A percentile compares a stretch with the other conserved stretches of the same genome.
Evolutionary conservation across 2,113 vertebrate species (phyloP).

Genomic region (Rhinichthys klamathensis): DNA sequence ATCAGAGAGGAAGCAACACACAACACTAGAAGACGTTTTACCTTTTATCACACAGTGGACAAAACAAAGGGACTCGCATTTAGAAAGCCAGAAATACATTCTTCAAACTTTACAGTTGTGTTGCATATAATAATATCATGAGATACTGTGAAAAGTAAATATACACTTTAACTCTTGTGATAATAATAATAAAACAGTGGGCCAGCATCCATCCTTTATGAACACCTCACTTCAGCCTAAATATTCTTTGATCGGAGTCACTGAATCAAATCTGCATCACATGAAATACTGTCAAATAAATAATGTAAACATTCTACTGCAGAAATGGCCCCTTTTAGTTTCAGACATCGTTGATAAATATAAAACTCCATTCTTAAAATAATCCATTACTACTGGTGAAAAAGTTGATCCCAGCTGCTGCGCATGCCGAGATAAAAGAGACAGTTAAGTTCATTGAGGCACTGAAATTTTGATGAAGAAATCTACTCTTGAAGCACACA

Average conservation of each 20-base stretch:
- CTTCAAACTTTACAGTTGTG: background rate
- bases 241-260: background rate
- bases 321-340: background rate
- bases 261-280: background rate
- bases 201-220: background rate
- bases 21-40: background rate
- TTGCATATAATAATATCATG: background rate
- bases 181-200: background rate
- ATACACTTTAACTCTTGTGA: background rate
- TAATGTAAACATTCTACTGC: constrained; percentile 31
- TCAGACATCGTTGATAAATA: background rate
- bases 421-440: background rate
- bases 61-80: background rate
- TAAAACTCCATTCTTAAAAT: background rate
- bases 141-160: constrained; percentile 18
- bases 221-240: background rate
- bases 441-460: background rate
- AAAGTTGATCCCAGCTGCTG: background rate
- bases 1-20: background rate
- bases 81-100: background rate
- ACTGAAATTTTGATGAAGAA: background rate
- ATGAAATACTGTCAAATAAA: constrained; percentile 34
- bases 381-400: background rate
- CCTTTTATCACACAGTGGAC: background rate
- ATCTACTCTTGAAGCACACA: background rate